Evolutionary conservation across 1,140 invertebrate genomes (phyloP), one percentile per base, ranked within the genome.

Genomic region (Bacillus rossius): DNA sequence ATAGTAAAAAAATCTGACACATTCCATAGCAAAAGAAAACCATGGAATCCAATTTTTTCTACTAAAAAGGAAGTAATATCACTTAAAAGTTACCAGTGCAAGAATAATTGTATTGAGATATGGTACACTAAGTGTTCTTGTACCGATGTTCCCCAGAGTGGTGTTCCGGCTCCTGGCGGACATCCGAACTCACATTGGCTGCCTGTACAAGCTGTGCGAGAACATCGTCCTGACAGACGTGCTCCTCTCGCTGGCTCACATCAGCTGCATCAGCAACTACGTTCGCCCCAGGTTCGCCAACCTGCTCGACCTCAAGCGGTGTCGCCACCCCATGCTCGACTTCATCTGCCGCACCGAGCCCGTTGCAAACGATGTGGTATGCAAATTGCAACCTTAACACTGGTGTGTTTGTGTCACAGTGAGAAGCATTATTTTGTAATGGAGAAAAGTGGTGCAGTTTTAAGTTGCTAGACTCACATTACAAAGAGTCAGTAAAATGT

Each of bases 261-360:
- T 85, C 45, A 83, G 83, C 63, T 74, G 65, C 25, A 76, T 73
- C 62, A 77, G 72, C 19, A 81, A 79, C 63, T 87, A 84, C 75
- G 81, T 86, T 10, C 71, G 84, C 63, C 92, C 93, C 19, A 80
- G 76, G 49, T 94, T 96, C 71, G 83, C 79, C 8, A 69, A 79
- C 49, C 84, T 81, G 25, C 73, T 90, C 3, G 81, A 86, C 57
- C 75, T 95, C 8, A 79, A 79, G 55, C 77, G 84, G 64, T 86
- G 87, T 1, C 75, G 83, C 47, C 92, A 96, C 80, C 91, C 92
- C 0, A 81, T 94, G 22, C 73, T 93, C 55, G 87, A 92, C 73
- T 81, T 79, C 67, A 84, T 83, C 10, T 63, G 70, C 61, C 71
- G 64, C 60, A 77, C 80, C 8, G 73, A 79, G 61, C 80, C 85